Evolutionary conservation across 2,797 vertebrate genomes (phyloP).

Genomic region (Myotis findleyi): DNA sequence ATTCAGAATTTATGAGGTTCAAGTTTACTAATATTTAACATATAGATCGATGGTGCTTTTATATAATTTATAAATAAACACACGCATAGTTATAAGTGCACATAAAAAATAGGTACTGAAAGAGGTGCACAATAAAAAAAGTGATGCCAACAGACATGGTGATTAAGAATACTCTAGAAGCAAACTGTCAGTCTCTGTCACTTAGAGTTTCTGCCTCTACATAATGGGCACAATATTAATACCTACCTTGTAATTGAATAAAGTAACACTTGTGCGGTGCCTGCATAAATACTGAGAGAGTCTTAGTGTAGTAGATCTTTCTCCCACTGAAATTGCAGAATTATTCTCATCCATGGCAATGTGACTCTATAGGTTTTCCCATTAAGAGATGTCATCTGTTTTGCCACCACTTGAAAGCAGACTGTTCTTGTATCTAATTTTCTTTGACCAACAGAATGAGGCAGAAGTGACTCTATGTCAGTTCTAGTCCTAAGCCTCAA

Average conservation of each 20-base stretch:
- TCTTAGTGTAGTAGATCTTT: neutral
- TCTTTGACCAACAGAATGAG: neutral
- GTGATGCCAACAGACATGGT: neutral
- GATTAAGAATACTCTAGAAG: neutral
- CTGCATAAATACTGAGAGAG: neutral
- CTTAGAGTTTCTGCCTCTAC: neutral
- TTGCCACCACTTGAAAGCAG: neutral
- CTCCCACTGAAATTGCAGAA: neutral
- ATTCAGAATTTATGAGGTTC: neutral
- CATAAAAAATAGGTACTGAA: neutral
- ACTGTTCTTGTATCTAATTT: neutral
- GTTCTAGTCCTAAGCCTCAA: neutral
- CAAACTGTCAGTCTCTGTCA: neutral
- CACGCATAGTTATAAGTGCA: neutral
- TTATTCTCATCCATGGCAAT: neutral
- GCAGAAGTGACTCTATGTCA: neutral
- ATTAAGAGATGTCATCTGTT: neutral
- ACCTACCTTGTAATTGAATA: neutral
- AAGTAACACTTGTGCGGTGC: neutral
- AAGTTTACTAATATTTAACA: slow-evolving; percentile 34
- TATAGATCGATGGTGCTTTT: neutral
- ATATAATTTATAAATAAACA: neutral
- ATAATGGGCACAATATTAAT: neutral
- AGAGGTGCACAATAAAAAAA: neutral
- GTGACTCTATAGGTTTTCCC: neutral